Evolutionary conservation across 2,797 vertebrate species (phyloP).

Genomic region (Lepus oiostolus): DNA sequence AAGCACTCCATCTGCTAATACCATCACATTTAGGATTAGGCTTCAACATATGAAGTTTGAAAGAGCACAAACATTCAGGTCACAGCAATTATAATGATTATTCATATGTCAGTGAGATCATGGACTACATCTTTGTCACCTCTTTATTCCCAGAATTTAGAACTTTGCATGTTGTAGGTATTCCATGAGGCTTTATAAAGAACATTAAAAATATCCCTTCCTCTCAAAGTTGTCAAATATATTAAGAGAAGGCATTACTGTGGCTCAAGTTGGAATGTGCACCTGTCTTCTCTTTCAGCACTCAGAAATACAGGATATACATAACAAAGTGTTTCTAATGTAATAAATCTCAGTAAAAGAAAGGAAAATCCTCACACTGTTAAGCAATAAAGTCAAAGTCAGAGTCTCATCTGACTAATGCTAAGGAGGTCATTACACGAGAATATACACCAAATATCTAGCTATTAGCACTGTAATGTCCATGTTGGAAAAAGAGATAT

Average conservation of each 20-base stretch:
- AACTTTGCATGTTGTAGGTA: background rate
- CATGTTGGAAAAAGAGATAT: background rate
- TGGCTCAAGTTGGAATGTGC: background rate
- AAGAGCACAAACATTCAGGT: background rate
- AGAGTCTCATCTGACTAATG: background rate
- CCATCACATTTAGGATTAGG: background rate
- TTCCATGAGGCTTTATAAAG: background rate
- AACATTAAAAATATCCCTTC: background rate
- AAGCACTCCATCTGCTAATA: background rate
- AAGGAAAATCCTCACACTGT: background rate
- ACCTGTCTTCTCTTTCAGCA: background rate
- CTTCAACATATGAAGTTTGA: background rate
- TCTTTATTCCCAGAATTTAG: background rate
- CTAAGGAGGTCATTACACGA: background rate
- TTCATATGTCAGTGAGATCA: background rate
- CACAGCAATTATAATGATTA: background rate
- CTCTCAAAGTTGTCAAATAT: slow-evolving; percentile 3
- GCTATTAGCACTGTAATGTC: background rate
- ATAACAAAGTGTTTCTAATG: background rate
- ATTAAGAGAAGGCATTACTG: background rate
- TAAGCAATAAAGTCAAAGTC: background rate
- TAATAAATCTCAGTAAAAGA: background rate
- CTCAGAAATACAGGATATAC: background rate
- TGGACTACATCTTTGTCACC: background rate
- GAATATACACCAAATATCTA: background rate